Base-by-base conservation (phyloP, 2,888 invertebrate species). In the Himalopsyche tibetana region DNA sequence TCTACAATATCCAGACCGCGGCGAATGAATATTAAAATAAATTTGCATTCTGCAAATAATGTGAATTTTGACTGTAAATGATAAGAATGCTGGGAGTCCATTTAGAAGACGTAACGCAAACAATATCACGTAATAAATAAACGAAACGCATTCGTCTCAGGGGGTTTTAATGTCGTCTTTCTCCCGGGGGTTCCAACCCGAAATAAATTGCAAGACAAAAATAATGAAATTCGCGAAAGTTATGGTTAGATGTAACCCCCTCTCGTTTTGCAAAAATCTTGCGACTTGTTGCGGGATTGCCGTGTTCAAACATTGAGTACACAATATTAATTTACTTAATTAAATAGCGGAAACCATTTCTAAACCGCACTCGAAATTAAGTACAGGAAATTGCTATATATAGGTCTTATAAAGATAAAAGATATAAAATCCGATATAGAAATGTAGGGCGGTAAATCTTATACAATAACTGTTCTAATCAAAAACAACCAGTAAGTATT, bases 221-320 rank as follows among this genome's bases (percentile, higher is more conserved):
- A 74, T 74, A 74, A 74, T 74, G 74, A 74, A 36, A 74, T 74
- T 74, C 36, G 74, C 36, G 36, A 38, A 74, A 74, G 74, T 74
- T 74, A 74, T 36, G 12, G 51, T 51, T 15, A 9, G 74, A 12
- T 74, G 74, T 74, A 15, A 11, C 38, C 11, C 19, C 2, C 11
- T 11, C 28, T 8, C 36, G 36, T 12, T 38, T 36, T 38, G 74
- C 74, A 74, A 74, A 74, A 38, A 36, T 38, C 19, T 19, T 19
- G n/a, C 15, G 28, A 63, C 63, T n/a, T 63, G n/a, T 63, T 63
- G 63, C 63, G 19, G 63, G 63, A 63, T 19, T 19, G 9, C 28
- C 63, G 2, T 28, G 63, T 28, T 63, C n/a, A 63, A 63, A 63
- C 28, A 63, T 28, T 63, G 5, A 51, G 15, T 51, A 51, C 51